Conservation (phyloP, 1,140 invertebrate species). For the Hetaerina americana region DNA sequence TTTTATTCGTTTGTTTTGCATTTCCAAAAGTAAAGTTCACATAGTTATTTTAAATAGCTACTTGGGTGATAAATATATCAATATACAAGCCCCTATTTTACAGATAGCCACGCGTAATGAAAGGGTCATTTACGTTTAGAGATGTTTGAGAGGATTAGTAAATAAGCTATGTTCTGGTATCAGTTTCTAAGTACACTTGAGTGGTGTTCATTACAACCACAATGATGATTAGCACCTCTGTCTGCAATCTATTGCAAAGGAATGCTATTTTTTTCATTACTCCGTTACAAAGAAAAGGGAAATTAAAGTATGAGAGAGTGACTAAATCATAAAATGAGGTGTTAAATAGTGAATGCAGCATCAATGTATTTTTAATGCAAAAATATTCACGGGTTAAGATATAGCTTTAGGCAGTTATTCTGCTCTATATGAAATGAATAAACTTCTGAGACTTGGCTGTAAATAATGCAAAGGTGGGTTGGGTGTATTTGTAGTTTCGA, state of each 20-base stretch:
- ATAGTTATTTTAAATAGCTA: not conserved
- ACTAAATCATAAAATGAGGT: not conserved
- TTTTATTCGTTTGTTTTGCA: not conserved
- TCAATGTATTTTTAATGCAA: not conserved
- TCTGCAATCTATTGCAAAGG: not conserved
- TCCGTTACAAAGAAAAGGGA: not conserved
- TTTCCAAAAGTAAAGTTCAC: not conserved
- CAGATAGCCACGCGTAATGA: not conserved
- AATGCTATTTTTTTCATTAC: not conserved
- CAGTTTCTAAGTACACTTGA: not conserved
- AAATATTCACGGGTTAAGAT: not conserved
- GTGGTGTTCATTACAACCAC: not conserved
- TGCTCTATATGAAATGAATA: not conserved
- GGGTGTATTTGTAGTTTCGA: not conserved
- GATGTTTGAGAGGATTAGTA: not conserved
- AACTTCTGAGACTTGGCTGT: not conserved
- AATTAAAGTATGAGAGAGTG: not conserved
- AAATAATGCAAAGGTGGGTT: not conserved
- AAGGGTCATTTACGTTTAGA: not conserved
- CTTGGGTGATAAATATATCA: not conserved
- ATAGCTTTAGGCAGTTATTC: not conserved
- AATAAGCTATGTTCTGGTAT: not conserved
- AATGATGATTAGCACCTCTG: not conserved
- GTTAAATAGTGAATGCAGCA: not conserved
- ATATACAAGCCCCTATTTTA: not conserved